phyloP scores from a whole-genome alignment of 2,113 vertebrate species.

The Aldabrachelys gigantea region DNA sequence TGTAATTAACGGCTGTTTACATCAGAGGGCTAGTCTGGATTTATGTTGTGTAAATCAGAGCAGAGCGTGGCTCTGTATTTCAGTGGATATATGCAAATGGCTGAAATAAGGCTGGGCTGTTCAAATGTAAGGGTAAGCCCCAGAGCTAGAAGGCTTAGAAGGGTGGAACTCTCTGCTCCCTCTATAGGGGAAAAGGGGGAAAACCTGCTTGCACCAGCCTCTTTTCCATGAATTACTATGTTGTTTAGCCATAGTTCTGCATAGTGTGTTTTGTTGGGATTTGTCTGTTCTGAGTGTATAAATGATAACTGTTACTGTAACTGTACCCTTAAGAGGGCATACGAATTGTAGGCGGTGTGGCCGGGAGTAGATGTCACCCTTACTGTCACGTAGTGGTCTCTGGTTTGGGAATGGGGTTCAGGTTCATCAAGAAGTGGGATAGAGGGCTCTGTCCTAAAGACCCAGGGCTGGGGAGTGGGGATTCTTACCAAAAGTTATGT shows the following conservation, averaged over 20 bases:
- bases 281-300: fast-evolving
- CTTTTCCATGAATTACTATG: not conserved
- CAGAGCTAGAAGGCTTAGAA: not conserved
- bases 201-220: not conserved
- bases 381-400: not conserved
- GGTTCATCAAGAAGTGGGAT: not conserved
- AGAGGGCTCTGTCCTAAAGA: fast-evolving
- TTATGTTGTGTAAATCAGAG: constrained; percentile 59
- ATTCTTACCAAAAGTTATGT: not conserved
- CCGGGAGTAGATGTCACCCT: not conserved
- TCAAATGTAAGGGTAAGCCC: not conserved
- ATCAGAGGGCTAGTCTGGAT: constrained; percentile 44
- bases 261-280: not conserved
- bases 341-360: not conserved
- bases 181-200: not conserved
- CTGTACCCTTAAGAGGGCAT: not conserved
- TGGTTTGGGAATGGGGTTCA: not conserved
- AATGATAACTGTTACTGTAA: not conserved
- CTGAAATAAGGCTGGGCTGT: constrained; percentile 25
- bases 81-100: not conserved
- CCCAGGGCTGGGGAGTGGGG: not conserved
- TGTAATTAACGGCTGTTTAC: constrained; percentile 56
- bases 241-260: not conserved
- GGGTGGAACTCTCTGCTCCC: not conserved
- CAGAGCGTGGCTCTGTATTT: not conserved